phyloP scores from a whole-genome alignment of 1,140 invertebrate genomes.

The Aleiodes sp. region DNA sequence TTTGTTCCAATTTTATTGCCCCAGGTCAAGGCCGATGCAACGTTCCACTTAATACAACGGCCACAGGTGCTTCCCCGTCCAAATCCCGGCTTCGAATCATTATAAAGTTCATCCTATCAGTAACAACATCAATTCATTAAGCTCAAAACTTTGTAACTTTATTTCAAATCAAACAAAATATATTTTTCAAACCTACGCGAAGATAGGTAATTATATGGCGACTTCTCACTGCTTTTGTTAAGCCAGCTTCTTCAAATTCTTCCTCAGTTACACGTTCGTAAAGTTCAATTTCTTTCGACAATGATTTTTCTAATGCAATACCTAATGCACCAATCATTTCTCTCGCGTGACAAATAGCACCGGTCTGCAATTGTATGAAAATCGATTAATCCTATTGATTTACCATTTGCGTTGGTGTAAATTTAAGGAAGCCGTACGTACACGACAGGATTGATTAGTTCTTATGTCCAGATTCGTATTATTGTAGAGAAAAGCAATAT shows the following conservation, averaged over 20 bases:
- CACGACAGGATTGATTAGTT: slow-evolving; percentile 13
- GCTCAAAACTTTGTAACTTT: neutral
- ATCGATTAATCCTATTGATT: no score
- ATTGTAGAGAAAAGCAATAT: slow-evolving; percentile 84
- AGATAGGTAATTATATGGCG: slow-evolving; percentile 65
- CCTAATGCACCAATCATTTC: slow-evolving; percentile 72
- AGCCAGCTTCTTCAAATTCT: slow-evolving; percentile 81
- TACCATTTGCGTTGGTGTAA: no score
- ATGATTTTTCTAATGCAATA: slow-evolving; percentile 72
- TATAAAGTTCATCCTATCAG: slow-evolving; percentile 28
- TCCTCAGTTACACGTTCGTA: slow-evolving; percentile 80
- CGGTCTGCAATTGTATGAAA: slow-evolving; percentile 68
- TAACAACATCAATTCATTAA: neutral
- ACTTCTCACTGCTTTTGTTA: slow-evolving; percentile 73
- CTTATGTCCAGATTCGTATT: slow-evolving; percentile 63
- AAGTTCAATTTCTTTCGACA: slow-evolving; percentile 73
- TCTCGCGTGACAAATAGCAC: slow-evolving; percentile 71
- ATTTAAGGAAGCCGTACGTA: no score
- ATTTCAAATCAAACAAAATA: no score
- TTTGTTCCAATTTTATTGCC: slow-evolving; percentile 59
- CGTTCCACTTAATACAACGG: slow-evolving; percentile 73
- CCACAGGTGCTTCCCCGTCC: slow-evolving; percentile 64
- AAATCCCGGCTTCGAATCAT: neutral
- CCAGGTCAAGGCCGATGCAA: slow-evolving; percentile 76
- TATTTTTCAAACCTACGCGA: slow-evolving; percentile 15